These are phyloP conservation scores for Rattus rattus DNA, from an alignment of 2,113 vertebrate genomes.

Conservation along the genomic window DNA sequence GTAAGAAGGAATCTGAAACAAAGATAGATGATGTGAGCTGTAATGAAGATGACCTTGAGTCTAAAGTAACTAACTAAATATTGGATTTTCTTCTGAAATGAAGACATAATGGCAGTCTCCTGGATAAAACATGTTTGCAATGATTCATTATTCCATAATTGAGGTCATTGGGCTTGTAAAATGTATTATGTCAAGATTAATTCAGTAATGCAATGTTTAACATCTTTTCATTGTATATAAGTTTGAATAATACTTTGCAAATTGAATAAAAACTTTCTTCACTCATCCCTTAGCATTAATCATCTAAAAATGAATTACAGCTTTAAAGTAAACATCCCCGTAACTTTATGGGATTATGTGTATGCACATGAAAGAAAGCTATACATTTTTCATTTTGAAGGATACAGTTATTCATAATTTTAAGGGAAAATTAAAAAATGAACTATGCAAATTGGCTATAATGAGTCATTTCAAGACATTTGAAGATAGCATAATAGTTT, in stretches of 20 bases:
- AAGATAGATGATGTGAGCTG: conserved; percentile 71
- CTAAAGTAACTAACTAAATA: conserved; percentile 80
- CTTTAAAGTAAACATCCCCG: neutral
- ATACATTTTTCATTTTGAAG: neutral
- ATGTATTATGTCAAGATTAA: conserved; percentile 84
- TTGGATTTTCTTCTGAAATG: conserved; percentile 82
- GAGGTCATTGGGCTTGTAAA: conserved; percentile 85
- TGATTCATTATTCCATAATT: conserved; percentile 86
- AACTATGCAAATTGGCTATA: neutral
- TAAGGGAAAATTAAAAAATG: neutral
- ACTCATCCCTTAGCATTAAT: neutral
- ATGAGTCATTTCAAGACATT: neutral
- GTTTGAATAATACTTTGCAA: conserved; percentile 76
- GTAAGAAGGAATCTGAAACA: conserved; percentile 11
- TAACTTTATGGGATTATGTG: neutral
- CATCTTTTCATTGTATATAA: conserved; percentile 82
- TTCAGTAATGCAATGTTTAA: conserved; percentile 80
- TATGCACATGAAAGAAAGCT: neutral
- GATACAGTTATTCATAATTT: neutral
- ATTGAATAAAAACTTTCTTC: conserved; percentile 28
- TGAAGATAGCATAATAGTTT: neutral
- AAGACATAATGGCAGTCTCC: conserved; percentile 70
- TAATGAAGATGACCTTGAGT: conserved; percentile 83
- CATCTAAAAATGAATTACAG: neutral
- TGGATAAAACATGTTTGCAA: conserved; percentile 84